Conservation (phyloP, 2,113 vertebrate species). For the Nesoenas mayeri region DNA sequence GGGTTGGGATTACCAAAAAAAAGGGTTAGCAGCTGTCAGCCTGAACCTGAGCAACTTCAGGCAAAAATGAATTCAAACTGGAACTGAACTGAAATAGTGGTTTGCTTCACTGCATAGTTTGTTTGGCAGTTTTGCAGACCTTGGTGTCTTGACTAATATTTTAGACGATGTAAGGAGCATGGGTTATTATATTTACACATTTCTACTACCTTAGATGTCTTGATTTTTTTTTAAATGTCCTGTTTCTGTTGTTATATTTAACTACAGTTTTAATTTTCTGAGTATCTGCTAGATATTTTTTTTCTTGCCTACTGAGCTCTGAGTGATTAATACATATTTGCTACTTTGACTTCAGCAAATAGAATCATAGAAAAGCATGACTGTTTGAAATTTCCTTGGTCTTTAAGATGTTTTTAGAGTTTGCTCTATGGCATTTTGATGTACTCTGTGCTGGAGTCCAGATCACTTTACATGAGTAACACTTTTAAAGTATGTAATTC, state of each 20-base stretch:
- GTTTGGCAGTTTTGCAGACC: neutral
- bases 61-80: neutral
- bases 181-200: neutral
- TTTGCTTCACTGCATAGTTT: neutral
- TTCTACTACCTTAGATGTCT: neutral
- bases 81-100: neutral
- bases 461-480: neutral
- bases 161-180: neutral
- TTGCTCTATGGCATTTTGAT: neutral
- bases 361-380: neutral
- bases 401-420: neutral
- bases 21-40: neutral
- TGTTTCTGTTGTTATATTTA: neutral
- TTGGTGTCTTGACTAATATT: neutral
- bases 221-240: neutral
- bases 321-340: neutral
- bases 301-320: neutral
- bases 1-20: neutral
- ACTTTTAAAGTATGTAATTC: conserved; percentile 15
- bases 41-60: neutral
- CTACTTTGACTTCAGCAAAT: neutral
- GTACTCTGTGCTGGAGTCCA: neutral
- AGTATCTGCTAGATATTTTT: neutral
- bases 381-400: neutral
- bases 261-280: neutral